Evolutionary conservation across 2,888 invertebrate species (phyloP), one percentile per base, ranked within the genome.

Genomic region (Polyommatus iphigenia): DNA sequence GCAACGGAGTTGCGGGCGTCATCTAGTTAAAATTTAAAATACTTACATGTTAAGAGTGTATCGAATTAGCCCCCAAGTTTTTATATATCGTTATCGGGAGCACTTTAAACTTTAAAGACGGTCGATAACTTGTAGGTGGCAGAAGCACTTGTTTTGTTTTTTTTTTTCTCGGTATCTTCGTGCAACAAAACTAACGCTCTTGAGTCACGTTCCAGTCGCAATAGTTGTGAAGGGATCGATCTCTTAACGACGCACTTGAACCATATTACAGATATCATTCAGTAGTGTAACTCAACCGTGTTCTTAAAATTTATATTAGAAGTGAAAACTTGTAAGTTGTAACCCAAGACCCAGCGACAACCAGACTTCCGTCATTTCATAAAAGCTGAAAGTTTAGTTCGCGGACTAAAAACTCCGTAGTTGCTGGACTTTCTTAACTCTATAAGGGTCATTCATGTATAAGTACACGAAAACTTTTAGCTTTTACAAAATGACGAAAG

Each of bases 141-240:
- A 67, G 24, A 62, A 67, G 29, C 18, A 67, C 67, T 67, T 2
- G 67, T 67, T 32, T 24, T 13, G 67, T 29, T 67, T 29, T 67
- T 20, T 67, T 20, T 73, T 54, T 75, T 29, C 54, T 24, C 24
- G 29, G 15, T 50, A 50, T 50, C 75, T 24, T 54, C 24, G 50
- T 6, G 75, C 75, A 54, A 75, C 29, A 50, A 75, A 75, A 54
- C 46, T 54, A 75, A 54, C 75, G 75, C 54, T 75, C 50, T 75
- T 29, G 29, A 75, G 75, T 75, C 75, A 75, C 75, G 75, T 75
- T 54, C 73, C 75, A 29, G 29, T 50, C 24, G 50, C 75, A 54
- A 54, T 50, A 75, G 75, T 29, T 54, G 67, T 67, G 67, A 67
- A 67, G 54, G 8, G 46, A 46, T 24, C 50, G 75, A 54, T 50